These are phyloP conservation scores for Kryptolebias marmoratus DNA, from an alignment of 2,113 vertebrate species.

Conservation along the genomic window DNA sequence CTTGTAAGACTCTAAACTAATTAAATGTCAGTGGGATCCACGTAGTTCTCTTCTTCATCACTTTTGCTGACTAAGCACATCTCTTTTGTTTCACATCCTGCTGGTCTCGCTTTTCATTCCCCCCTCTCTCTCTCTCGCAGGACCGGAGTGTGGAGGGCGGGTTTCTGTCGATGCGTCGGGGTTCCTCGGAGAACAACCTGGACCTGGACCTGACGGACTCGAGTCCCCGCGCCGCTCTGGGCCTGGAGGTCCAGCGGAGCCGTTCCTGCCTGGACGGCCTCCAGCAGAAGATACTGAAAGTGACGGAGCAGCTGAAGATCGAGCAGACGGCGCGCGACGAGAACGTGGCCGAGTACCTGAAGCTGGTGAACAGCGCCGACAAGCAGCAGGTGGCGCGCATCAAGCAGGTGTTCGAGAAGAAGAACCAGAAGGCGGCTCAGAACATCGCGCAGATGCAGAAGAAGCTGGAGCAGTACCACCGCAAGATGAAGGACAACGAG, in stretches of 20 bases:
- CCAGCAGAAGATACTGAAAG: conserved; percentile 97
- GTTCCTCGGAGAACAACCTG: conserved; percentile 82
- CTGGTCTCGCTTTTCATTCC: conserved; percentile 14
- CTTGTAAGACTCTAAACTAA: too few relatives aligned
- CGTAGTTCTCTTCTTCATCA: not conserved
- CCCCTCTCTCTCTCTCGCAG: conserved; percentile 57
- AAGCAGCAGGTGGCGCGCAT: conserved; percentile 94
- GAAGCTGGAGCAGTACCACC: conserved; percentile 94
- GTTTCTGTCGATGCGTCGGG: conserved; percentile 76
- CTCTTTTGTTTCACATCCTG: not conserved
- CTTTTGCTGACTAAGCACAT: not conserved
- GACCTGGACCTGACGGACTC: conserved; percentile 65
- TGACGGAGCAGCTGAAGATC: conserved; percentile 96
- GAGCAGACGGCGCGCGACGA: conserved; percentile 93
- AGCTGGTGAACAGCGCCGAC: conserved; percentile 94
- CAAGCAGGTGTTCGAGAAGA: conserved; percentile 98
- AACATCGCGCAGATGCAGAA: conserved; percentile 95
- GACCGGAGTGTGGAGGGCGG: conserved; percentile 84
- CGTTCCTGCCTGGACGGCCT: conserved; percentile 91
- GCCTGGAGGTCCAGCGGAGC: conserved; percentile 87
- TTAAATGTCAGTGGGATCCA: not conserved
- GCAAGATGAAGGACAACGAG: conserved; percentile 92
- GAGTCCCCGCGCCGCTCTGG: conserved; percentile 31
- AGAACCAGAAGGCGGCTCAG: conserved; percentile 95
- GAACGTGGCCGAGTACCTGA: conserved; percentile 95